phyloP scores from a whole-genome alignment of 2,113 vertebrate genomes.

The Pygoscelis adeliae region DNA sequence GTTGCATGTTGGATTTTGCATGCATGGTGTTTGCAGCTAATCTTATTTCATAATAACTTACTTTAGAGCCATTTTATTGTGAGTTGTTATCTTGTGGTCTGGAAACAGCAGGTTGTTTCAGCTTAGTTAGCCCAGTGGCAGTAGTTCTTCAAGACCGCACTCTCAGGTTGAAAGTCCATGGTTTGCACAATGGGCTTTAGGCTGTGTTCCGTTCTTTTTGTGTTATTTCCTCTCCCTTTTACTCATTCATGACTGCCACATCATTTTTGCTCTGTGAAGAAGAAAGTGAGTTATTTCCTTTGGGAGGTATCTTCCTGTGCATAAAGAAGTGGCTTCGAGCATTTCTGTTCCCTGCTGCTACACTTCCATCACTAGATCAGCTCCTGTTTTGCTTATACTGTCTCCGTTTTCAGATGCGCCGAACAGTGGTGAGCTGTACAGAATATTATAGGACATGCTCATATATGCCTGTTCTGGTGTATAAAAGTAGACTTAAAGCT shows the following conservation, averaged over 20 bases:
- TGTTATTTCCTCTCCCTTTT: constrained; percentile 9
- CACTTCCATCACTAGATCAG: not conserved
- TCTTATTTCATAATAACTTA: not conserved
- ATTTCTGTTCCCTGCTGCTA: constrained; percentile 16
- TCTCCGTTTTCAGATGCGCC: not conserved
- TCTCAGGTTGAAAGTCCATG: not conserved
- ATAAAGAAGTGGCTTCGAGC: not conserved
- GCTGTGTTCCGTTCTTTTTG: not conserved
- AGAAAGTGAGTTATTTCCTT: constrained; percentile 10
- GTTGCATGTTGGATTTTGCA: not conserved
- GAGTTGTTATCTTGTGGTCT: not conserved
- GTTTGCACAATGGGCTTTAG: not conserved
- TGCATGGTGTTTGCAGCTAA: not conserved
- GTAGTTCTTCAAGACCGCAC: not conserved
- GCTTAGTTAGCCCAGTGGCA: not conserved
- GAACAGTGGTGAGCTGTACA: not conserved
- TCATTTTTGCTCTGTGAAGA: constrained; percentile 13
- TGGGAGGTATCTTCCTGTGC: not conserved
- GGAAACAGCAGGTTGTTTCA: not conserved
- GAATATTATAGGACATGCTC: not conserved
- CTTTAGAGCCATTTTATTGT: not conserved
- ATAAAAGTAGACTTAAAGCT: not conserved
- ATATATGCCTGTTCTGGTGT: not conserved
- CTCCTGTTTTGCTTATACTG: not conserved
- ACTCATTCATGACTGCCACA: not conserved